Conservation (phyloP, 2,113 vertebrate genomes). For the Lasiurus cinereus region DNA sequence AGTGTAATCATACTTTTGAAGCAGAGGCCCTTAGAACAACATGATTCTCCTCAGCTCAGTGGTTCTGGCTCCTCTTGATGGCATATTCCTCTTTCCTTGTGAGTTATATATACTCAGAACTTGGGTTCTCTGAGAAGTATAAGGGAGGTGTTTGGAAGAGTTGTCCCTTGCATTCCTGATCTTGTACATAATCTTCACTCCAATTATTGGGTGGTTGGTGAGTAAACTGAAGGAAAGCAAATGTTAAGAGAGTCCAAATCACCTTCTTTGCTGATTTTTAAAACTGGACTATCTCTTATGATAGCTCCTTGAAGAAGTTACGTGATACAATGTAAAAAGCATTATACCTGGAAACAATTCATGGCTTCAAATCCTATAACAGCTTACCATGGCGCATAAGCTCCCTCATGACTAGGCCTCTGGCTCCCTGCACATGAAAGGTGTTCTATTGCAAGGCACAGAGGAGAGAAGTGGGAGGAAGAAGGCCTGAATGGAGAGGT, state of each 20-base stretch:
- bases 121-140: not conserved
- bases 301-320: not conserved
- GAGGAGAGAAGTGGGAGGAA: not conserved
- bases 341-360: not conserved
- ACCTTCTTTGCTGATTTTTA: not conserved
- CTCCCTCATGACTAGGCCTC: fast-evolving
- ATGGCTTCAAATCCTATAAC: not conserved
- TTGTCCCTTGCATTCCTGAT: not conserved
- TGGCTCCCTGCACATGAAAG: not conserved
- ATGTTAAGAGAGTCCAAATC: not conserved
- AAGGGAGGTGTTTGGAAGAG: not conserved
- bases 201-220: not conserved
- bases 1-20: not conserved
- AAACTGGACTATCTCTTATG: not conserved
- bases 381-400: not conserved
- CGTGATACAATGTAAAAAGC: not conserved
- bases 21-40: not conserved
- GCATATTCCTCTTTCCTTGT: not conserved
- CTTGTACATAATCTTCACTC: not conserved
- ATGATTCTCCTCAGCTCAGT: not conserved
- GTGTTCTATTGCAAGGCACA: not conserved
- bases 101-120: not conserved
- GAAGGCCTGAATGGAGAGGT: not conserved
- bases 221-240: not conserved
- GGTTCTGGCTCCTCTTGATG: not conserved